Percentiles rank a stretch among this genome's conserved stretches.
Conservation (phyloP, 2,113 vertebrate species). For the Oplegnathus fasciatus region DNA sequence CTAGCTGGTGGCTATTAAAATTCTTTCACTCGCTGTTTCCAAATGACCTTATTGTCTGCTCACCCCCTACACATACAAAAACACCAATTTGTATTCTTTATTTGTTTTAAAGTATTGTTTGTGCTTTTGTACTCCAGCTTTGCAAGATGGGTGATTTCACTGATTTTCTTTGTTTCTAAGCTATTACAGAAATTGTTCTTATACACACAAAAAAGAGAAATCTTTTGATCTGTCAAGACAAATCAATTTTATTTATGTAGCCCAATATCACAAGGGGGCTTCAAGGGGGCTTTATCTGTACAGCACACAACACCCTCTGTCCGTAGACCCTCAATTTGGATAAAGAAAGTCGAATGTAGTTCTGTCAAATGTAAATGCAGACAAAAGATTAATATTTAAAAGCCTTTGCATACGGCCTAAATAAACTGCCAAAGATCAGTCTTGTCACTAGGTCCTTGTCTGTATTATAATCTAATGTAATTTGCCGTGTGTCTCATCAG, state of each 20-base stretch:
- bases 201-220: background rate
- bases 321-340: background rate
- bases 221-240: background rate
- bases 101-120: background rate
- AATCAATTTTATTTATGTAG: background rate
- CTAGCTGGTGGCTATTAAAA: slow-evolving; percentile 16
- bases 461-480: slow-evolving; percentile 14
- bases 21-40: background rate
- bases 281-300: background rate
- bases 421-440: slow-evolving; percentile 1
- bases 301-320: background rate
- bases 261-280: background rate
- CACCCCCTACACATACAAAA: no score
- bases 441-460: background rate
- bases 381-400: slow-evolving; percentile 15
- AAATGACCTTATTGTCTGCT: background rate
- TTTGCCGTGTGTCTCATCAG: slow-evolving; percentile 22
- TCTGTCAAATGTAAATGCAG: background rate
- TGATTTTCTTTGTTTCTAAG: no score
- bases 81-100: background rate
- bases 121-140: background rate
- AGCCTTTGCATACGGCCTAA: background rate
- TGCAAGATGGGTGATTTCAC: background rate
- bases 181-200: background rate
- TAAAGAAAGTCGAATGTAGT: background rate